Evolutionary conservation across 2,113 vertebrate genomes (phyloP), one percentile per base, ranked within the genome.

Genomic region (Piaya cayana): DNA sequence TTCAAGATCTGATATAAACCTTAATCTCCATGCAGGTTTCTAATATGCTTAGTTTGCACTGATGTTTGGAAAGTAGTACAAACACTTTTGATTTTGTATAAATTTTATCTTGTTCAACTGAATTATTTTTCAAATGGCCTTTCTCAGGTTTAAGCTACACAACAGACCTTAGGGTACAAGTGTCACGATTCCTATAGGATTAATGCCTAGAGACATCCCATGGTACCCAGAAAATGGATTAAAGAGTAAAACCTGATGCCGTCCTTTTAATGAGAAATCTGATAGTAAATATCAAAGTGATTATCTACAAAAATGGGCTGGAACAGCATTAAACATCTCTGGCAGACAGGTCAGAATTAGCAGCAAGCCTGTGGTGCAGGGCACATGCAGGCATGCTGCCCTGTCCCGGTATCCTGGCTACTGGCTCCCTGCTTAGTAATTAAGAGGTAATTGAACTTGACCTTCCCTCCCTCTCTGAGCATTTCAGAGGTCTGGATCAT

Each of bases 391-490:
- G 17, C 65, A 36, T 2, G 19, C 21, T 92, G 50, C 25, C 11
- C 22, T 72, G 20, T 60, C 50, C 59, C 56, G 37, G 42, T 45
- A 68, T 32, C 78, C 67, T n/a, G 34, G 75, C 62, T 89, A 21
- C 49, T n/a, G 81, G 55, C 55, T 94, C 67, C 29, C 34, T 47
- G 50, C 42, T 59, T 71, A 55, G 50, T 58, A 58, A 49, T 63
- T 53, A 79, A 76, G 59, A 65, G n/a, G 37, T 76, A 56, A 86
- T 55, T 93, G 87, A 82, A 79, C 90, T 91, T 91, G 91, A 89
- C 59, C 55, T 83, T 75, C 63, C 22, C 55, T 69, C 42, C 12
- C 12, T 45, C 58, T 63, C 81, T 47, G n/a, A 64, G 72, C 21
- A 26, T 63, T 92, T 93, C 43, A 23, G 49, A 56, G 70, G 6